Conservation (phyloP, 2,888 invertebrate genomes). For the Aelia acuminata region DNA sequence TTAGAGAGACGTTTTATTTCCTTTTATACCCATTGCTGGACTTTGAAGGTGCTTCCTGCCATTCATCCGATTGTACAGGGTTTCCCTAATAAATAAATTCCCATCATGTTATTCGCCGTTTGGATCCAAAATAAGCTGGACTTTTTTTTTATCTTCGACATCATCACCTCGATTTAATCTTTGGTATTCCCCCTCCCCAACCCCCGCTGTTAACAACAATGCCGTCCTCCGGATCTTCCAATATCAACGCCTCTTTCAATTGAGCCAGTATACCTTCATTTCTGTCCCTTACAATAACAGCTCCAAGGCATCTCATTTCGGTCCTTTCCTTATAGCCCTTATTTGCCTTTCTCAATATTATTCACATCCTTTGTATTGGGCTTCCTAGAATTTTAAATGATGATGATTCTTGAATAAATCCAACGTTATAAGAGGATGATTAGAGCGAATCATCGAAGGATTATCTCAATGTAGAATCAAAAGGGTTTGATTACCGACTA, state of each 20-base stretch:
- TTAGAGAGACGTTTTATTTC: not conserved
- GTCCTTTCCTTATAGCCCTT: not conserved
- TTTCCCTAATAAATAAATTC: not conserved
- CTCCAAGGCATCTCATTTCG: slow-evolving; percentile 32
- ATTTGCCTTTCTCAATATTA: slow-evolving; percentile 6
- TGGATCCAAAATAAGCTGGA: not conserved
- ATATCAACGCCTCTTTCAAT: not conserved
- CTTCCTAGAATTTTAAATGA: not conserved
- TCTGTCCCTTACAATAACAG: slow-evolving; percentile 33
- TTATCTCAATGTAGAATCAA: not conserved
- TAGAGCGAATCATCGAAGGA: not conserved
- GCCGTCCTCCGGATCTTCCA: not conserved
- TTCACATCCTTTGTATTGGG: slow-evolving; percentile 13
- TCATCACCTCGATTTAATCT: slow-evolving; percentile 19
- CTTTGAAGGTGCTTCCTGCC: not conserved
- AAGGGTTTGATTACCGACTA: slow-evolving; percentile 16
- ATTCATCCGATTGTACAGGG: not conserved
- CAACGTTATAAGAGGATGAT: not conserved
- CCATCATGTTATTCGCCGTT: not conserved
- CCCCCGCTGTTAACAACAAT: not conserved
- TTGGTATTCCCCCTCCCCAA: not conserved
- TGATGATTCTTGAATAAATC: not conserved
- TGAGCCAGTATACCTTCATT: slow-evolving; percentile 26
- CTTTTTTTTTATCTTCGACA: not conserved
- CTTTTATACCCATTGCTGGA: not conserved